Conservation (phyloP, 2,113 vertebrate species). For the Corvus hawaiiensis region DNA sequence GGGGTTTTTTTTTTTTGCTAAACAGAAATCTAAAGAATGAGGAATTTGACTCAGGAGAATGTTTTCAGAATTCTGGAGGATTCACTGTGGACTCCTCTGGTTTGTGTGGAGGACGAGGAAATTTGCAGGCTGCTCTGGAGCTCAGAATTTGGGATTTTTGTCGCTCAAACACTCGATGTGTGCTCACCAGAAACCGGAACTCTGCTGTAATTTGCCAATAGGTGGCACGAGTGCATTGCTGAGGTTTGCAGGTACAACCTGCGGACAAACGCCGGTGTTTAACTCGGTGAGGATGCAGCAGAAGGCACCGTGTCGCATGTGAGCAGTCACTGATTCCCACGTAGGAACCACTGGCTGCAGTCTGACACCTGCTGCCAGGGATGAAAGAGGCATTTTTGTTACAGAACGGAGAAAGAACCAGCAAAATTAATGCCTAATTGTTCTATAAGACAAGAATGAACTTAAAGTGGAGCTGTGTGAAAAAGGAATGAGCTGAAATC, state of each 20-base stretch:
- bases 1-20: neutral
- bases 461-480: too few relatives aligned
- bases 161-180: neutral
- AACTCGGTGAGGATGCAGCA: neutral
- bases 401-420: neutral
- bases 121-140: neutral
- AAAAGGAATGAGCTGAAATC: neutral
- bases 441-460: neutral
- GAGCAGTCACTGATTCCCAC: neutral
- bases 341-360: neutral
- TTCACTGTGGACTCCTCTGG: neutral
- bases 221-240: slow-evolving; percentile 61
- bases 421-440: neutral
- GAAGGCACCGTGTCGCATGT: neutral
- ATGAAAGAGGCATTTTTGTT: neutral
- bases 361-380: neutral
- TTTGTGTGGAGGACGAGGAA: neutral
- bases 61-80: neutral
- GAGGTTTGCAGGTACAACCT: neutral
- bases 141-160: neutral
- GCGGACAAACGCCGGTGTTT: neutral
- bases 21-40: neutral
- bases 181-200: neutral
- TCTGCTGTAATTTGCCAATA: slow-evolving; percentile 14
- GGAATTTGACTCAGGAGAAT: neutral